Conservation (phyloP, 2,797 vertebrate species). For the Mionectes olivaceus region DNA sequence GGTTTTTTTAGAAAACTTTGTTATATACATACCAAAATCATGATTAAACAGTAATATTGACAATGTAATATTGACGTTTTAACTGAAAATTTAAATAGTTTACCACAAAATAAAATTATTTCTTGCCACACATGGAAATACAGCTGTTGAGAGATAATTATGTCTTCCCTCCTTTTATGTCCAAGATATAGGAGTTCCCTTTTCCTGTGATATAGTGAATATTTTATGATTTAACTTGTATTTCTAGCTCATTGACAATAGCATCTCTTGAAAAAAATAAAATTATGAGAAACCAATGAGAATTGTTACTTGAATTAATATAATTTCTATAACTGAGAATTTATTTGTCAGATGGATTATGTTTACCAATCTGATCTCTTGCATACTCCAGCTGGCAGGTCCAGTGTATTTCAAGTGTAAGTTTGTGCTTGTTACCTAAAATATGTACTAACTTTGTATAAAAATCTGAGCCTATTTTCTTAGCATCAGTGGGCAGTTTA, state of each 20-base stretch:
- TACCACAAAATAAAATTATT: neutral
- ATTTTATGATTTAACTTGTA: neutral
- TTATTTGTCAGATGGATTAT: conserved; percentile 18
- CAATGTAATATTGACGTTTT: neutral
- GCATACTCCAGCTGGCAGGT: neutral
- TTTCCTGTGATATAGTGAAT: neutral
- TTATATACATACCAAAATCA: neutral
- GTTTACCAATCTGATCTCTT: neutral
- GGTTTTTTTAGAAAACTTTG: neutral
- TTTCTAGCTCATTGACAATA: neutral
- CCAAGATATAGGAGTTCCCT: neutral
- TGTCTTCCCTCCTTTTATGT: neutral
- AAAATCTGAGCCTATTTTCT: conserved; percentile 6
- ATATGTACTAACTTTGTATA: neutral
- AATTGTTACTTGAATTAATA: conserved; percentile 31
- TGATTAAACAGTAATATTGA: neutral
- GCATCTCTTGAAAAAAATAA: neutral
- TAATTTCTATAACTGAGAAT: conserved; percentile 31
- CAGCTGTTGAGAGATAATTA: neutral
- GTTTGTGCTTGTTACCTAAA: conserved; percentile 17
- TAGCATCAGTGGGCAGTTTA: neutral
- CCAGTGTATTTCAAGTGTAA: neutral
- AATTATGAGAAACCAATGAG: neutral
- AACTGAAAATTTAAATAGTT: neutral
- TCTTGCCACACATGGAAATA: neutral